A percentile compares a stretch with the other conserved stretches of the same genome.
phyloP scores from a whole-genome alignment of 1,140 invertebrate species.

The Alviniconcha marisindica region DNA sequence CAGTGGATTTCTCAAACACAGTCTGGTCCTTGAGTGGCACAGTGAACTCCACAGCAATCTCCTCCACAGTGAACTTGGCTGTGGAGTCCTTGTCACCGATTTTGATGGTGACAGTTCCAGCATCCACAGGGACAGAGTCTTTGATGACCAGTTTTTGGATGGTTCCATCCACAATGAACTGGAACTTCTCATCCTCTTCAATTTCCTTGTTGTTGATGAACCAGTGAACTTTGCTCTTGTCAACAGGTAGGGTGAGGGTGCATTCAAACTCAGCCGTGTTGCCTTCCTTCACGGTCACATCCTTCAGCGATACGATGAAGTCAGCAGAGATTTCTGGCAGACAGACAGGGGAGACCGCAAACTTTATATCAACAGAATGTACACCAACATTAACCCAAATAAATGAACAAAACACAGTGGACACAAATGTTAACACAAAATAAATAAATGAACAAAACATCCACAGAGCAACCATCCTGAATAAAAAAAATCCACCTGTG shows the following conservation, averaged over 20 bases:
- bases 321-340: constrained; percentile 58
- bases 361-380: too few relatives aligned
- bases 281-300: constrained; percentile 79
- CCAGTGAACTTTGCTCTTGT: constrained; percentile 68
- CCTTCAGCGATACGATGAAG: constrained; percentile 61
- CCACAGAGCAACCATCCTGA: too few relatives aligned
- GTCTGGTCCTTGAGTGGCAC: constrained; percentile 60
- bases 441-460: too few relatives aligned
- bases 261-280: constrained; percentile 94
- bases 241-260: constrained; percentile 94
- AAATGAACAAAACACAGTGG: too few relatives aligned
- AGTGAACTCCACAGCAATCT: constrained; percentile 58
- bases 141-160: constrained; percentile 69
- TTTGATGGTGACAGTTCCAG: constrained; percentile 88
- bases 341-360: background rate
- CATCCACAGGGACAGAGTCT: constrained; percentile 86
- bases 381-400: too few relatives aligned
- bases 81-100: constrained; percentile 89
- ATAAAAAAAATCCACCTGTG: too few relatives aligned
- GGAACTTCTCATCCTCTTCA: constrained; percentile 73
- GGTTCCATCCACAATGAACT: constrained; percentile 74
- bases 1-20: constrained; percentile 85
- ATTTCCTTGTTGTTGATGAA: constrained; percentile 73
- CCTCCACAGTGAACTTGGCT: constrained; percentile 89
- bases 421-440: too few relatives aligned